Percentiles rank a stretch among this genome's conserved stretches.
phyloP scores from a whole-genome alignment of 2,888 invertebrate genomes.

The Drosophila setosimentum region DNA sequence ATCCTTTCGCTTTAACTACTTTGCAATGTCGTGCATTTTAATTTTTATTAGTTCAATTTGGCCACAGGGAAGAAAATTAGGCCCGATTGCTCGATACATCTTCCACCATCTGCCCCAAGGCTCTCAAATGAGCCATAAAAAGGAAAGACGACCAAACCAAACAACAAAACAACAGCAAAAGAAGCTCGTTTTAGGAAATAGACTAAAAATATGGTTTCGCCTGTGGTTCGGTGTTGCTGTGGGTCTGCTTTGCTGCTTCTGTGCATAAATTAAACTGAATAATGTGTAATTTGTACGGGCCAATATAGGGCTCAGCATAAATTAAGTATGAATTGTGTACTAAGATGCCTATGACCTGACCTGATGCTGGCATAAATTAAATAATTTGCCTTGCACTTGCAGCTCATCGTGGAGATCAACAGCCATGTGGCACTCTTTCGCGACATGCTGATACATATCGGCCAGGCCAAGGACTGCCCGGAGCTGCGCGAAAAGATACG shows the following conservation, averaged over 20 bases:
- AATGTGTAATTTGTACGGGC: conserved; percentile 59
- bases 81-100: conserved; percentile 74
- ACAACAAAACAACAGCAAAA: conserved; percentile 9
- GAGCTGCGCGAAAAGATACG: conserved; percentile 94
- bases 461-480: conserved; percentile 93
- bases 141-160: conserved; percentile 28
- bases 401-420: conserved; percentile 96
- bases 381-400: conserved; percentile 83
- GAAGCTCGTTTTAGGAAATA: conserved; percentile 26
- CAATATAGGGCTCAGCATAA: conserved; percentile 57
- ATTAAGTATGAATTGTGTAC: conserved; percentile 41
- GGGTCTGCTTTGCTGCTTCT: conserved; percentile 21
- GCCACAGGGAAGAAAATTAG: conserved; percentile 68
- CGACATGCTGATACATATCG: conserved; percentile 94
- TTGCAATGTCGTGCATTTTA: conserved; percentile 65
- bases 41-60: conserved; percentile 71
- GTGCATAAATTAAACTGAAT: conserved; percentile 70
- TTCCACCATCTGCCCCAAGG: conserved; percentile 35
- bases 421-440: conserved; percentile 94
- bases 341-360: conserved; percentile 14
- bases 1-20: conserved; percentile 60
- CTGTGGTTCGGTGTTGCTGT: conserved; percentile 39
- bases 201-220: conserved; percentile 43
- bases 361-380: conserved; percentile 63
- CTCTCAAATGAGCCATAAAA: conserved; percentile 79